Base-by-base conservation (phyloP, 2,797 vertebrate genomes). In the Tenualosa thibaudeaui region DNA sequence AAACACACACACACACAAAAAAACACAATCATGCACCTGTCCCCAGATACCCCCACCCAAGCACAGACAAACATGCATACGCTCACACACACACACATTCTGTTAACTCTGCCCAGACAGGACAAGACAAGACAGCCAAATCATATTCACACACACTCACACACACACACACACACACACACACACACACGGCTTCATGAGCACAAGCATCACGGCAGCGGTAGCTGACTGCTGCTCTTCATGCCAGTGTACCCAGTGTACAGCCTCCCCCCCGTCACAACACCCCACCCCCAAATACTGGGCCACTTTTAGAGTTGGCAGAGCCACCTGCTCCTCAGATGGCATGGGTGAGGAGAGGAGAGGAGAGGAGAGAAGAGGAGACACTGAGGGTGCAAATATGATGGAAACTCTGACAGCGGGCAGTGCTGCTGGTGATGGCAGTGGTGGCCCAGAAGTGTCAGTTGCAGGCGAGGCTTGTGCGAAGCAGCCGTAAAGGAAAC, bases 271-370 rank as follows among this genome's bases (percentile, higher is more conserved):
- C 71, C 71, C 5, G 40, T 43, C 3, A 40, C 19, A 1, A 51
- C 65, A 2, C 62, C n/a, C n/a, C n/a, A 83, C 78, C 37, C 37
- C 40, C 40, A 78, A 82, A 90, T 92, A 54, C 89, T 85, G n/a
- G 86, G 88, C 83, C 56, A 89, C 91, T 91, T 91, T 87, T 90
- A 88, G 50, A 86, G 85, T 83, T 92, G 91, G 89, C 84, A 89
- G 91, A 92, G 87, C 54, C 8, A 17, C 71, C 37, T 2, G 71
- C 5, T 15, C 40, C 71, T 22, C 19, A 22, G 71, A 22, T 9
- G 71, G 37, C 15, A 43, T 17, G 71, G 37, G 71, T 19, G 37
- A 10, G 58, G 40, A 46, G 68, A 13, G n/a, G 40, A 46, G 68
- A 31, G 37, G 71, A 6, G 37, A 10, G 58, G 40, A 46, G 68